phyloP scores from a whole-genome alignment of 2,113 vertebrate genomes.

The Dolichotis patagonum region DNA sequence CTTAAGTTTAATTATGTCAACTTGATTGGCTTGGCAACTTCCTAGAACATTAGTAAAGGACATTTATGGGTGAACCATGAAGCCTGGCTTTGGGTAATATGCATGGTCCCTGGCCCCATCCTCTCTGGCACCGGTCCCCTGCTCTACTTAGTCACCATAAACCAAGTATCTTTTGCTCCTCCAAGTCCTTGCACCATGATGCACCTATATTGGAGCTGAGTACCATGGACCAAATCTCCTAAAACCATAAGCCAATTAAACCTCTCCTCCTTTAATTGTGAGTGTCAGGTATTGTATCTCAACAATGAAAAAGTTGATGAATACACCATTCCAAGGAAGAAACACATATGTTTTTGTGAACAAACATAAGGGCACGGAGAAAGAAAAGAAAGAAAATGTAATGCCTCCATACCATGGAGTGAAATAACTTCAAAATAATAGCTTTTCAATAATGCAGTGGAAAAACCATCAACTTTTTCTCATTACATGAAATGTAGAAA shows the following conservation, averaged over 20 bases:
- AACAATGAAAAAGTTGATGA: background rate
- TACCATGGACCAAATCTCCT: background rate
- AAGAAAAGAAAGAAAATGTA: background rate
- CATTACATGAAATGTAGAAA: conserved; percentile 52
- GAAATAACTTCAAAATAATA: conserved; percentile 30
- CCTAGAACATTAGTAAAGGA: background rate
- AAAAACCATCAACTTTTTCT: conserved; percentile 47
- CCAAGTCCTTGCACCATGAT: background rate
- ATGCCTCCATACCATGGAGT: background rate
- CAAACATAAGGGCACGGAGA: background rate
- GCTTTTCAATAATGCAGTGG: background rate
- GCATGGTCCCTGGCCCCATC: background rate
- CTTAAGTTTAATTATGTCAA: background rate
- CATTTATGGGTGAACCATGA: background rate
- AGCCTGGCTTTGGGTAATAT: background rate
- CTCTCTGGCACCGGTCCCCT: background rate
- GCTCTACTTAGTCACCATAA: background rate
- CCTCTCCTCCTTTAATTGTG: background rate
- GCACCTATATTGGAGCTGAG: background rate
- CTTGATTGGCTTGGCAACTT: background rate
- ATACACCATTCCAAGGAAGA: background rate
- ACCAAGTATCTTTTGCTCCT: background rate
- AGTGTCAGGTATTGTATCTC: background rate
- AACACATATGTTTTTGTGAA: background rate
- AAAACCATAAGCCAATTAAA: background rate